A percentile compares a stretch with the other conserved stretches of the same genome.
phyloP scores from a whole-genome alignment of 2,113 vertebrate genomes.

The Dipodomys spectabilis region DNA sequence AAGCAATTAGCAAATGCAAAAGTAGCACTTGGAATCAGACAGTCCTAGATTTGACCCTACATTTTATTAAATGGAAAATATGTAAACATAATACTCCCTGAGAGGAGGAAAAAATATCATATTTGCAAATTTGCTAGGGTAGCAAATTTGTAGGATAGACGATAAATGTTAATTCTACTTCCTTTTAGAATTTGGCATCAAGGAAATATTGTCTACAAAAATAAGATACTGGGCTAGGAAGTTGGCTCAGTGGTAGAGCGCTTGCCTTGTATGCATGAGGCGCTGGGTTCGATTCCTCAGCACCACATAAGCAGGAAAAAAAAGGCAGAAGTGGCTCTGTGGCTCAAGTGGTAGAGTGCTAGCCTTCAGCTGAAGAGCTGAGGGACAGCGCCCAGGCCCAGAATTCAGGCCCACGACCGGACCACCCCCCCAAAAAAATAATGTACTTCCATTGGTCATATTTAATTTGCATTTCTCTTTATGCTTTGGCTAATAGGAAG shows the following conservation, averaged over 20 bases:
- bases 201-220: constrained; percentile 10
- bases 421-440: background rate
- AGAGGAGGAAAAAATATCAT: background rate
- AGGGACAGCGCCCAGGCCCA: too few relatives aligned
- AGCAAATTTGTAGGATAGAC: background rate
- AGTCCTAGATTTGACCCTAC: background rate
- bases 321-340: too few relatives aligned
- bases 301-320: too few relatives aligned
- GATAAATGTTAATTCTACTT: constrained; percentile 1
- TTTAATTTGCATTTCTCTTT: constrained; percentile 36
- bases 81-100: background rate
- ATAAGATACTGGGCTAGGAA: background rate
- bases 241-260: too few relatives aligned
- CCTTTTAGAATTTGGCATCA: constrained; percentile 35
- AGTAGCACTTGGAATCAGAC: background rate
- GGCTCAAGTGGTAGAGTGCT: too few relatives aligned
- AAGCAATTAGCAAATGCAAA: background rate
- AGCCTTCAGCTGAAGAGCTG: too few relatives aligned
- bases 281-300: too few relatives aligned
- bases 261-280: too few relatives aligned
- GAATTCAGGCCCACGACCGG: too few relatives aligned
- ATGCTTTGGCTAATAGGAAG: constrained; percentile 2
- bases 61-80: constrained; percentile 28
- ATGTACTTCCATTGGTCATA: background rate
- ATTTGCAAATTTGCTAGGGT: constrained; percentile 16